These are phyloP conservation scores for Lepisosteus osseus DNA, from an alignment of 2,113 vertebrate species.

Conservation along the genomic window DNA sequence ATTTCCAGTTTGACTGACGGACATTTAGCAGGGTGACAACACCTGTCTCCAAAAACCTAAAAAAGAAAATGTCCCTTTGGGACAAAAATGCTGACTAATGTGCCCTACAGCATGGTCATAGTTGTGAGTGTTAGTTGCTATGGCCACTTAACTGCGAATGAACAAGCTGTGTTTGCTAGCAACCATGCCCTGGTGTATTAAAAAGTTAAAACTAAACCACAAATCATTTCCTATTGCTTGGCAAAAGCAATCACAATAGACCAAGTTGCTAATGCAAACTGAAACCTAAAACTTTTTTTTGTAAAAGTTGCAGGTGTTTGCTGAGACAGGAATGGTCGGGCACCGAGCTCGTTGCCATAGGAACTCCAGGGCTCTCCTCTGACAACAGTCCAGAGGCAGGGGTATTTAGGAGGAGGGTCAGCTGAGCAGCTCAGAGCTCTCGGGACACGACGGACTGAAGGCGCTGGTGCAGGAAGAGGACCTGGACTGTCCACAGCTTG, in stretches of 20 bases:
- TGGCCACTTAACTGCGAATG: slow-evolving; percentile 26
- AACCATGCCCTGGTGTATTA: slow-evolving; percentile 41
- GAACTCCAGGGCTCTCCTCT: slow-evolving; percentile 38
- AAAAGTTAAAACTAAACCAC: slow-evolving; percentile 51
- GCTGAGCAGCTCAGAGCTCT: slow-evolving; percentile 18
- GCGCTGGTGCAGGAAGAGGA: neutral
- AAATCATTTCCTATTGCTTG: slow-evolving; percentile 39
- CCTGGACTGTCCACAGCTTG: neutral
- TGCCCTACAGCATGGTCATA: neutral
- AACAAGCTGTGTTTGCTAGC: slow-evolving; percentile 49
- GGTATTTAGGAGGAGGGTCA: slow-evolving; percentile 33
- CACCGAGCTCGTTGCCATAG: slow-evolving; percentile 44
- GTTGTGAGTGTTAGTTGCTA: slow-evolving; percentile 24
- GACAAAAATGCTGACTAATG: too few species aligned
- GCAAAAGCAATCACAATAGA: slow-evolving; percentile 39
- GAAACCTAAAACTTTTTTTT: slow-evolving; percentile 33
- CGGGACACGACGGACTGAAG: slow-evolving; percentile 21
- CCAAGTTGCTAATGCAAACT: slow-evolving; percentile 43
- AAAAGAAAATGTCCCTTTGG: too few species aligned
- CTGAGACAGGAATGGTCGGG: slow-evolving; percentile 38
- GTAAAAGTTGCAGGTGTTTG: slow-evolving; percentile 20
- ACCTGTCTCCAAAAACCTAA: too few species aligned
- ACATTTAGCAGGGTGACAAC: too few species aligned
- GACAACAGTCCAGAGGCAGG: slow-evolving; percentile 35
- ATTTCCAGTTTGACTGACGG: too few species aligned